Evolutionary conservation across 92 coral and sea anemone genomes (phyloP).

Genomic region (Palythoa caribaeorum): DNA sequence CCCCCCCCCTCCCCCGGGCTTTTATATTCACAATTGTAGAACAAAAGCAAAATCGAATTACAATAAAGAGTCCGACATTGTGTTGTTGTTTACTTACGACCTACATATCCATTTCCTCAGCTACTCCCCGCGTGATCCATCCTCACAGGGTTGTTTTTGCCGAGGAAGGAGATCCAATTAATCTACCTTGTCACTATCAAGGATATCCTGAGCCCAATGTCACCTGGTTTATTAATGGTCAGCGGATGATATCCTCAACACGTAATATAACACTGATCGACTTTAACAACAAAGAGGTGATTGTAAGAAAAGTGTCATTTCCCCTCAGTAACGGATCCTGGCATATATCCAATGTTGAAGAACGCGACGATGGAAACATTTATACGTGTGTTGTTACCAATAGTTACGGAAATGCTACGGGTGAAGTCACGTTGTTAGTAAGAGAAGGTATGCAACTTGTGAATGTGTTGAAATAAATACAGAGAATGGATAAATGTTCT

Average conservation of each 20-base stretch:
- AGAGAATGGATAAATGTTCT: background rate
- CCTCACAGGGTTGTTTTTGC: background rate
- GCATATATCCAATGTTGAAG: constrained; percentile 27
- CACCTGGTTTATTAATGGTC: constrained; percentile 30
- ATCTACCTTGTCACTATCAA: constrained; percentile 8
- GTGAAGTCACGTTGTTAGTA: background rate
- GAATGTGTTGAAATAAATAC: background rate
- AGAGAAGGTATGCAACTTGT: background rate
- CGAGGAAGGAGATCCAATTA: background rate
- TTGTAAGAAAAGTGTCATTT: background rate
- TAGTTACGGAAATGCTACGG: constrained; percentile 6
- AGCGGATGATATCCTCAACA: background rate
- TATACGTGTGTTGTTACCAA: constrained; percentile 17
- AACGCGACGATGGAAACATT: background rate
- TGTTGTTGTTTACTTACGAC: background rate
- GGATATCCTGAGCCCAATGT: constrained; percentile 35
- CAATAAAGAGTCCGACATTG: too few relatives aligned
- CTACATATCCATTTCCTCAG: background rate
- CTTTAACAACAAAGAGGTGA: background rate
- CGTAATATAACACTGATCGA: background rate
- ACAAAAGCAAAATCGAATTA: background rate
- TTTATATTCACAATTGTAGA: background rate
- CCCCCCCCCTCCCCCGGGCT: too few relatives aligned
- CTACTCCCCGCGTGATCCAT: constrained; percentile 1
- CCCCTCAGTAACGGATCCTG: constrained; percentile 14